These are phyloP conservation scores for Galeopterus variegatus DNA, from an alignment of 2,113 vertebrate species.

Conservation along the genomic window DNA sequence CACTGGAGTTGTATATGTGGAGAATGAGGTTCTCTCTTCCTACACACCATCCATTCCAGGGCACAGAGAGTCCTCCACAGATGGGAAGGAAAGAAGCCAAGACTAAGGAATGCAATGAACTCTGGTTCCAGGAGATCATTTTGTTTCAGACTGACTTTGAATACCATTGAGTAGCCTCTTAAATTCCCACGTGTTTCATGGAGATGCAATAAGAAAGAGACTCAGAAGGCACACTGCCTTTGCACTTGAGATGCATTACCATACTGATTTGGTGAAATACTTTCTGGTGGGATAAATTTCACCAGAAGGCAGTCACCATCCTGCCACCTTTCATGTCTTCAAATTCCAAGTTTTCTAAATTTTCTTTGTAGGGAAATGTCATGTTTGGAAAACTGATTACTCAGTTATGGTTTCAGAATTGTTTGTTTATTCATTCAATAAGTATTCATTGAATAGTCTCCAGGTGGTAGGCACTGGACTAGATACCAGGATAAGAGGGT, in stretches of 20 bases:
- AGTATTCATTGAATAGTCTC: not conserved
- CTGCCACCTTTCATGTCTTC: slow-evolving; percentile 74
- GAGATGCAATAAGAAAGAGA: not conserved
- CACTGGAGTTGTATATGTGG: accelerated
- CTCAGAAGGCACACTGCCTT: slow-evolving; percentile 5
- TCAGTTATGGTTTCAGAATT: not conserved
- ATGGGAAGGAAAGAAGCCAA: slow-evolving; percentile 63
- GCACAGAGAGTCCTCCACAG: not conserved
- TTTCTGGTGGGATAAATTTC: slow-evolving; percentile 66
- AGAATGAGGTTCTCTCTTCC: not conserved
- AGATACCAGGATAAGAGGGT: not conserved
- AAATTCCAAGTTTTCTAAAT: not conserved
- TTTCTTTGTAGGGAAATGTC: not conserved
- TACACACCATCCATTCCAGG: accelerated
- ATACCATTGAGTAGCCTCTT: slow-evolving; percentile 52
- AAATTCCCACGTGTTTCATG: not conserved
- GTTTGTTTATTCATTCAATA: not conserved
- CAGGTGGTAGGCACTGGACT: too few species aligned
- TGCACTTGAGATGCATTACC: not conserved
- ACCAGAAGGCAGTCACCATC: slow-evolving; percentile 61
- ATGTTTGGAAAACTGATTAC: not conserved
- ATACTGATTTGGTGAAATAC: slow-evolving; percentile 71
- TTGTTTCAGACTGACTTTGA: slow-evolving; percentile 77
- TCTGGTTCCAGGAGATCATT: slow-evolving; percentile 73
- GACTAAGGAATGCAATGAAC: slow-evolving; percentile 52